phyloP scores from a whole-genome alignment of 2,888 invertebrate species.

The Eueremaeus valkanovi region DNA sequence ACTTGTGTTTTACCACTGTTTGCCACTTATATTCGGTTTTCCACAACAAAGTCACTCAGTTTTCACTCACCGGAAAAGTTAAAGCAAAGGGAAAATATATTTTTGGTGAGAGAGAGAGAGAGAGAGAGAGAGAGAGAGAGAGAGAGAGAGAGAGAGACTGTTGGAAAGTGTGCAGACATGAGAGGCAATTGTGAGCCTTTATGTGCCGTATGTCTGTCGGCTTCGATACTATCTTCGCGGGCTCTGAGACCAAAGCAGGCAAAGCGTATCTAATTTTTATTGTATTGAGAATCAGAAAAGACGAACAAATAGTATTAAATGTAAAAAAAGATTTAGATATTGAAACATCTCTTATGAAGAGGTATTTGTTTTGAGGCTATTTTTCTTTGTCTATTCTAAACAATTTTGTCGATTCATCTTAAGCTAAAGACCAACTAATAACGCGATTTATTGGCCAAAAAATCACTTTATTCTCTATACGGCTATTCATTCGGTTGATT shows the following conservation, averaged over 20 bases:
- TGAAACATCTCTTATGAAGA: not conserved
- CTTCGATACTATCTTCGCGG: not conserved
- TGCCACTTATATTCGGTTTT: too few relatives aligned
- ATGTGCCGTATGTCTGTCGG: constrained; percentile 21
- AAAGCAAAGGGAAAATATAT: not conserved
- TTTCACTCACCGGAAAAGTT: constrained; percentile 10
- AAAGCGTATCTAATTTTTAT: constrained; percentile 3
- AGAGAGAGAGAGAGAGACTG: not conserved
- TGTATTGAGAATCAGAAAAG: not conserved
- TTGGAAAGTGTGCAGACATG: constrained; percentile 19
- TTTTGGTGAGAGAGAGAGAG: too few relatives aligned
- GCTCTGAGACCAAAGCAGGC: not conserved
- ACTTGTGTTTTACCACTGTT: too few relatives aligned
- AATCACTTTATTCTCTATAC: too few relatives aligned
- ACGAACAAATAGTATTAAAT: not conserved
- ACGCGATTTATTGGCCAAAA: constrained; percentile 17
- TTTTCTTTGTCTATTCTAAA: constrained; percentile 17
- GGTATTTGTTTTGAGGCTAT: constrained; percentile 10
- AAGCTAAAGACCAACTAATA: not conserved
- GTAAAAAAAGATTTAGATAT: constrained; percentile 10
- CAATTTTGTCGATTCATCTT: constrained; percentile 14
- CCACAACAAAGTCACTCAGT: not conserved
- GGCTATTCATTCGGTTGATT: too few relatives aligned
- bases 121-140: too few relatives aligned
- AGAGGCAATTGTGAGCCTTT: constrained; percentile 6